phyloP scores from a whole-genome alignment of 2,888 invertebrate genomes.

The Mechanitis mazaeus region DNA sequence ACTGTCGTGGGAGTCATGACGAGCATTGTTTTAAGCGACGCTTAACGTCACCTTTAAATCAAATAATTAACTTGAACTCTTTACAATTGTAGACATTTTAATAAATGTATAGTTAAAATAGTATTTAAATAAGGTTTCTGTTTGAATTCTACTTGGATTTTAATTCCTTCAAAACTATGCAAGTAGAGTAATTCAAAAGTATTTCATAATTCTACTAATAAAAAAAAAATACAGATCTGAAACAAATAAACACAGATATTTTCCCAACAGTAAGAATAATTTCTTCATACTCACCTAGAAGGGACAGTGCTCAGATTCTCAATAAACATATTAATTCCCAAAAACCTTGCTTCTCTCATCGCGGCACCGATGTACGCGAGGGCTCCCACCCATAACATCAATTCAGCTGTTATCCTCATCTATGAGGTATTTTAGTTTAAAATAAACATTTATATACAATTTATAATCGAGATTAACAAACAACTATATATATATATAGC shows the following conservation, averaged over 20 bases:
- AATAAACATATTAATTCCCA: constrained; percentile 95
- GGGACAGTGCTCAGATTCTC: constrained; percentile 89
- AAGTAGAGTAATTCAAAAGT: no score
- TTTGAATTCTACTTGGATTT: no score
- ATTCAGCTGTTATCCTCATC: constrained; percentile 86
- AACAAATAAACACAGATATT: neutral
- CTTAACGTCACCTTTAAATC: constrained; percentile 8
- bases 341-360: constrained; percentile 90
- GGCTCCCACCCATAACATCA: constrained; percentile 87
- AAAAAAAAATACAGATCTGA: no score
- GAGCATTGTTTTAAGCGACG: no score
- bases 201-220: no score
- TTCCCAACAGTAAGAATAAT: neutral
- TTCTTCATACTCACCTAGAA: constrained; percentile 47
- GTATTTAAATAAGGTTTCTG: no score
- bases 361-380: constrained; percentile 90
- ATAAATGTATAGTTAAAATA: no score
- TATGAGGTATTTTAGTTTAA: constrained; percentile 34
- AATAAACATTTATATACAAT: constrained; percentile 1
- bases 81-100: neutral
- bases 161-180: no score
- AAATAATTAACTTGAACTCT: constrained; percentile 1
- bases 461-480: no score
- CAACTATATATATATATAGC: no score
- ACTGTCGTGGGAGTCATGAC: no score